Conservation (phyloP, 2,888 invertebrate species). For the Mimachlamys varia region DNA sequence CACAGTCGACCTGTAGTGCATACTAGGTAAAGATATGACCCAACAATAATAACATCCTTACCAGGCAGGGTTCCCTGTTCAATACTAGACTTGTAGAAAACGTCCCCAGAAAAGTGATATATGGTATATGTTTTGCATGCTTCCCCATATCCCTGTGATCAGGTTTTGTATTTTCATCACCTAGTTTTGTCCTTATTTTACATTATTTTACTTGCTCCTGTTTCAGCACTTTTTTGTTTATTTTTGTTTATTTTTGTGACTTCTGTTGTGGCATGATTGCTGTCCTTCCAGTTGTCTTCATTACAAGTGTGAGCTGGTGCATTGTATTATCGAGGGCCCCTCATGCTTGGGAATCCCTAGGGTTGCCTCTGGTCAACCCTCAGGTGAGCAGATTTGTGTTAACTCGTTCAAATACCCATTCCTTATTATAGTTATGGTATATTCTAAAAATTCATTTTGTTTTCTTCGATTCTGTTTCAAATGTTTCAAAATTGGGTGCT, state of each 20-base stretch:
- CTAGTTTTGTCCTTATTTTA: background rate
- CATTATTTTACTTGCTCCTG: background rate
- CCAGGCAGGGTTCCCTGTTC: too few relatives aligned
- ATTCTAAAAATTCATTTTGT: background rate
- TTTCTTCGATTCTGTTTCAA: background rate
- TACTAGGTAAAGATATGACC: background rate
- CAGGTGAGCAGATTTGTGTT: slow-evolving; percentile 16
- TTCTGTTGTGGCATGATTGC: slow-evolving; percentile 22
- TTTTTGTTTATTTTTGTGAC: background rate
- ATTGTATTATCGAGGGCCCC: background rate
- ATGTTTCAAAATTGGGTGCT: too few relatives aligned
- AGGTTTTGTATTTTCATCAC: background rate
- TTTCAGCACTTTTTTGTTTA: background rate
- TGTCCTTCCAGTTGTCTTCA: slow-evolving; percentile 15
- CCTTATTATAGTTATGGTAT: background rate
- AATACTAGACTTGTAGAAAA: background rate
- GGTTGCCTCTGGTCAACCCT: background rate
- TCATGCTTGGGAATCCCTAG: background rate
- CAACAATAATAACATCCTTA: background rate
- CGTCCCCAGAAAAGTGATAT: background rate
- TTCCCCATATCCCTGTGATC: background rate
- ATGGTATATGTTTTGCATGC: background rate
- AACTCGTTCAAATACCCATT: background rate
- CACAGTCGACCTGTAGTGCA: background rate
- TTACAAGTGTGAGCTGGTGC: slow-evolving; percentile 22